These are phyloP conservation scores for Unio delphinus DNA, from an alignment of 2,888 invertebrate genomes.

Conservation along the genomic window DNA sequence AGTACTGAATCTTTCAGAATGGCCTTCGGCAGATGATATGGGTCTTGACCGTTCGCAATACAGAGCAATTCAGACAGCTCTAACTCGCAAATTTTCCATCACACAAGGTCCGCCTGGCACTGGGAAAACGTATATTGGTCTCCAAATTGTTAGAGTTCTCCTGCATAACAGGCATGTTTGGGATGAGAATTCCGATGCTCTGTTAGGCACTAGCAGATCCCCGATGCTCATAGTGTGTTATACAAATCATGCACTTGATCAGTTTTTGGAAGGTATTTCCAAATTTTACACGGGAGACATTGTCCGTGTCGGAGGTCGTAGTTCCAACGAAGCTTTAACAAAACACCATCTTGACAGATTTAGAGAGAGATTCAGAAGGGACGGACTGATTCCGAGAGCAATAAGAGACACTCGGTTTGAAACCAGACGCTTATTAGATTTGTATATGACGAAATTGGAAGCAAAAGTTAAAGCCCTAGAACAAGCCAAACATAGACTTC, in stretches of 20 bases:
- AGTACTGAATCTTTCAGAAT: conserved; percentile 12
- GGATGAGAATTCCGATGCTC: conserved; percentile 47
- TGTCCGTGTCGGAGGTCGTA: conserved; percentile 62
- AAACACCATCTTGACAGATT: conserved; percentile 4
- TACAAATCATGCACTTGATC: conserved; percentile 69
- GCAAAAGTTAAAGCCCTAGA: background rate
- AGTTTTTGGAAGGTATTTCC: conserved; percentile 63
- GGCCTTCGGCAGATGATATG: conserved; percentile 41
- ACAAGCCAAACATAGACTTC: conserved; percentile 29
- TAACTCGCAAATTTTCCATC: conserved; percentile 65
- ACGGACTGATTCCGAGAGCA: too few relatives aligned
- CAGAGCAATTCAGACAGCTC: conserved; percentile 57
- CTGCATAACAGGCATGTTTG: conserved; percentile 75
- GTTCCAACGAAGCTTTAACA: conserved; percentile 40
- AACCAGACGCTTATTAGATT: too few relatives aligned
- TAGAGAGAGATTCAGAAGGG: too few relatives aligned
- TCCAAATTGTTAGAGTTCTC: conserved; percentile 80
- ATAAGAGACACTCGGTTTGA: too few relatives aligned
- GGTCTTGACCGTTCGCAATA: conserved; percentile 64
- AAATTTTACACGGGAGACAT: conserved; percentile 40
- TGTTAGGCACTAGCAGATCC: conserved; percentile 34
- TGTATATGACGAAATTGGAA: too few relatives aligned
- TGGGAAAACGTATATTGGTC: conserved; percentile 86
- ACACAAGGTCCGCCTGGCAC: conserved; percentile 85
- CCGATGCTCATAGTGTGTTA: conserved; percentile 67